Base-by-base conservation (phyloP, 2,113 vertebrate species). In the Oryzias celebensis region DNA sequence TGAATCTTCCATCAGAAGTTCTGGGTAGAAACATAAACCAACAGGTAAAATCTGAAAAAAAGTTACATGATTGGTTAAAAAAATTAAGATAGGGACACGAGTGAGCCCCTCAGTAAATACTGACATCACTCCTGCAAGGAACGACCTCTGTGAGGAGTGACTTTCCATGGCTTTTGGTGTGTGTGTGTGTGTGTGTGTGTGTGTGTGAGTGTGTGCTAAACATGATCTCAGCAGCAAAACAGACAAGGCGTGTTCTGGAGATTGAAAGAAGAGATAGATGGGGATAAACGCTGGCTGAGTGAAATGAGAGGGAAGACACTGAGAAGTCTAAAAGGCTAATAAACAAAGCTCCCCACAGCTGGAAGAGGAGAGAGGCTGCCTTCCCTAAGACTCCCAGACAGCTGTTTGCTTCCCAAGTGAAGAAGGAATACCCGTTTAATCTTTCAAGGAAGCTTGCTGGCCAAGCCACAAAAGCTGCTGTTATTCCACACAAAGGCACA, bases 81-180 rank as follows among this genome's bases (percentile, higher is more conserved):
- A 48, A 16, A 50, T 52, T 49, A 17, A 58, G 75, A 65, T 55
- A 4, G 20, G 63, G 50, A 54, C 44, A 4, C 26, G 47, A 50
- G 31, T 51, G 54, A 62, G 54, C n/a, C 31, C 26, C 62, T 73
- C 58, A 50, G n/a, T 59, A 53, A 85, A 75, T 73, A 65, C 56
- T 77, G 64, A 80, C 62, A 75, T 68, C 49, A 31, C 61, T 52
- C 56, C 66, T 78, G 78, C 62, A 65, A 81, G 50, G 73, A 72
- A 73, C 88, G 78, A 89, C 88, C 87, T 91, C 89, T 90, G 68
- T 70, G 73, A 57, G 77, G 89, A 77, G 88, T 79, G 73, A 85
- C 79, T 44, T 64, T 81, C 57, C 49, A 58, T 59, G 50, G 62
- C 72, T 53, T 46, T 55, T 70, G 77, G 81, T 26, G 26, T 26